A percentile compares a stretch with the other conserved stretches of the same genome.
These are phyloP conservation scores for Artibeus jamaicensis DNA, from an alignment of 2,797 vertebrate genomes.

Conservation along the genomic window DNA sequence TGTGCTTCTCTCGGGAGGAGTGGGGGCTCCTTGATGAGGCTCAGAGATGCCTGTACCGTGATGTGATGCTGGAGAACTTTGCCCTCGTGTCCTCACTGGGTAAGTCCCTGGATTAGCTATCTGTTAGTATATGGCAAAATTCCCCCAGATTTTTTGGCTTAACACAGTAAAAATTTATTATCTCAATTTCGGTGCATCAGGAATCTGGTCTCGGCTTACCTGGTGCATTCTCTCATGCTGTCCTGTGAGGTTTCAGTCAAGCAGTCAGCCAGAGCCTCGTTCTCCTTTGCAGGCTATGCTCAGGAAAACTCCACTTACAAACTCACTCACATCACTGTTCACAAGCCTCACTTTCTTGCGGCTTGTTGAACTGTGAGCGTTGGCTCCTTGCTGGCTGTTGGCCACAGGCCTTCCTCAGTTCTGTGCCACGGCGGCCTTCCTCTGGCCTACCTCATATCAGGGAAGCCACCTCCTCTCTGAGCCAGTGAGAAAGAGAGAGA, in stretches of 20 bases:
- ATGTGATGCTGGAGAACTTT: slow-evolving; percentile 65
- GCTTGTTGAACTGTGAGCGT: neutral
- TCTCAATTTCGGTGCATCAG: neutral
- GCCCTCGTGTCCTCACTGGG: slow-evolving; percentile 36
- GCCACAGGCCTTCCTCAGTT: neutral
- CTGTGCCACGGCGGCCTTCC: neutral
- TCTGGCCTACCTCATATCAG: neutral
- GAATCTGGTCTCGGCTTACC: neutral
- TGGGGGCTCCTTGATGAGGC: slow-evolving; percentile 37
- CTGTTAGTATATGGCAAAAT: neutral
- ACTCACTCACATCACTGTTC: neutral
- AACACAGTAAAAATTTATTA: neutral
- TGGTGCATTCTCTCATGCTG: neutral
- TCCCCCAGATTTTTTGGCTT: neutral
- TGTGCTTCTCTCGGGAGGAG: slow-evolving; percentile 49
- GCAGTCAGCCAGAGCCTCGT: neutral
- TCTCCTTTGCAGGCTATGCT: neutral
- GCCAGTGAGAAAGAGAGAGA: neutral
- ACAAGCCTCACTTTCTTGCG: neutral
- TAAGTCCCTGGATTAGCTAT: neutral
- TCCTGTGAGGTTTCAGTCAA: neutral
- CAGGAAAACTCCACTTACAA: neutral
- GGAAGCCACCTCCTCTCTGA: neutral
- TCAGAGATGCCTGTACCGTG: slow-evolving; percentile 8
- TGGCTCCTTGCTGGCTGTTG: neutral